phyloP scores from a whole-genome alignment of 2,888 invertebrate genomes.

The Tenthredo amoena region DNA sequence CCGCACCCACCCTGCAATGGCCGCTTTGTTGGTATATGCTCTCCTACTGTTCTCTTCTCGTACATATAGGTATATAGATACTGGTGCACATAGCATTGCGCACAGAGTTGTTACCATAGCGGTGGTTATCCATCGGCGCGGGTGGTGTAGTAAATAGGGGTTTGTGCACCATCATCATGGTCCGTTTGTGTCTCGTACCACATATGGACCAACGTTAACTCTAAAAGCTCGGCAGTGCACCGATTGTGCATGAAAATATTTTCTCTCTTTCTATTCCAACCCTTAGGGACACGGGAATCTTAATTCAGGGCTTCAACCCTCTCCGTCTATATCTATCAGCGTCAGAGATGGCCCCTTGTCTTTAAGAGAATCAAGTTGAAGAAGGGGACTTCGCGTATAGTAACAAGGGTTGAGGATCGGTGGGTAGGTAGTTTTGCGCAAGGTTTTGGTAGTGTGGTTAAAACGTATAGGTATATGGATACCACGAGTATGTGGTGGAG shows the following conservation, averaged over 20 bases:
- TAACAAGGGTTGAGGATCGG: background rate
- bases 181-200: background rate
- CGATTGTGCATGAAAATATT: background rate
- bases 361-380: background rate
- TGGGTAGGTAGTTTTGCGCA: background rate
- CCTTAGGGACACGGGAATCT: background rate
- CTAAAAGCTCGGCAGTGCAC: background rate
- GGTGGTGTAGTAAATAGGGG: background rate
- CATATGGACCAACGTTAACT: background rate
- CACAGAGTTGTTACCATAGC: background rate
- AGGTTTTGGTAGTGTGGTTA: background rate
- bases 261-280: background rate
- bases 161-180: background rate
- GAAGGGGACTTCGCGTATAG: background rate
- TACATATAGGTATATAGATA: background rate
- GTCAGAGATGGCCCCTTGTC: background rate
- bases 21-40: conserved; percentile 74
- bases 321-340: background rate
- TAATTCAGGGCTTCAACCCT: background rate
- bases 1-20: conserved; percentile 78
- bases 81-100: background rate
- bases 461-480: background rate
- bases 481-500: background rate
- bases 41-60: conserved; percentile 33
- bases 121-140: background rate